Conservation (phyloP, 2,888 invertebrate genomes). For the Sclerodermus sp. region DNA sequence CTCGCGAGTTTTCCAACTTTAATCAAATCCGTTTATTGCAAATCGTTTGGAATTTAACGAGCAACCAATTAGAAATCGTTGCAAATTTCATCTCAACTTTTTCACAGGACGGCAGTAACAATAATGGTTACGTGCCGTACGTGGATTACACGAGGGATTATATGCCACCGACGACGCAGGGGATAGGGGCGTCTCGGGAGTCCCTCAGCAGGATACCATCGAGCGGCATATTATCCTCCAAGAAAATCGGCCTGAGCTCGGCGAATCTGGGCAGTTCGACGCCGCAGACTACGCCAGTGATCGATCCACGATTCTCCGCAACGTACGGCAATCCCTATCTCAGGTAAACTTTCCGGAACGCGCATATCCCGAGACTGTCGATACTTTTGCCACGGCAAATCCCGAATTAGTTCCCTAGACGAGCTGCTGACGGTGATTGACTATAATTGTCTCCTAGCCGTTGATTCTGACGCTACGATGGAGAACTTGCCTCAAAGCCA, state of each 20-base stretch:
- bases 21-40: too few relatives aligned
- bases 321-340: slow-evolving; percentile 89
- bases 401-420: neutral
- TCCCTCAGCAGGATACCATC: slow-evolving; percentile 54
- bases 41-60: too few relatives aligned
- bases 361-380: too few relatives aligned
- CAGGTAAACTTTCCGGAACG: slow-evolving; percentile 61
- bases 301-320: slow-evolving; percentile 86
- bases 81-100: too few relatives aligned
- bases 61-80: too few relatives aligned
- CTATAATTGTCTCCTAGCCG: slow-evolving; percentile 15
- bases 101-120: slow-evolving; percentile 74
- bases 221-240: slow-evolving; percentile 50
- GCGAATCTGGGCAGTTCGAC: slow-evolving; percentile 48
- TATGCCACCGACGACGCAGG: slow-evolving; percentile 74
- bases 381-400: neutral
- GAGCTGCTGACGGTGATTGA: slow-evolving; percentile 3
- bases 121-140: slow-evolving; percentile 85
- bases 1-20: too few relatives aligned
- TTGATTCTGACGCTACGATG: slow-evolving; percentile 7
- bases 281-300: slow-evolving; percentile 55
- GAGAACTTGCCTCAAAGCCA: too few relatives aligned
- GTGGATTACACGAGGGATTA: slow-evolving; percentile 88
- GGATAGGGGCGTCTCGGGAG: slow-evolving; percentile 52
- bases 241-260: slow-evolving; percentile 54